Evolutionary conservation across 2,113 vertebrate species (phyloP).

Genomic region (Lophotis ruficrista): DNA sequence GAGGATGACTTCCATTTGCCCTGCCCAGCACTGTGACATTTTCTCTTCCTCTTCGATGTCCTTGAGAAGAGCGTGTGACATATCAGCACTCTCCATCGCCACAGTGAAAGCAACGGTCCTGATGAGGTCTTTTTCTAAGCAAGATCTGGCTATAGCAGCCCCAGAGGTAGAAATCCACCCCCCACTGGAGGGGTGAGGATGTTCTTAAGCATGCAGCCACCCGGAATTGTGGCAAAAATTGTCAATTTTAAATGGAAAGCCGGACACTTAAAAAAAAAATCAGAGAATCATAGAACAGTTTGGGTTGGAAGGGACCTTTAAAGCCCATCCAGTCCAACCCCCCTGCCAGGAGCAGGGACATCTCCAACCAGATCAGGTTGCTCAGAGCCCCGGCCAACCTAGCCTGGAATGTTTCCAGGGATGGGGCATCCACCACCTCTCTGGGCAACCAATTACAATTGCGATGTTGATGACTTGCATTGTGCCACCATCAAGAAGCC

Average conservation of each 20-base stretch:
- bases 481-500: background rate
- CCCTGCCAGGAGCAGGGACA: background rate
- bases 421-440: background rate
- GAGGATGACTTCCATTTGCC: background rate
- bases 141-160: background rate
- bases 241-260: background rate
- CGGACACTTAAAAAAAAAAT: background rate
- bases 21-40: background rate
- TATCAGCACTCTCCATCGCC: background rate
- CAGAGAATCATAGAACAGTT: background rate
- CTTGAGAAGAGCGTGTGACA: background rate
- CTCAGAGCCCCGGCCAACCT: background rate
- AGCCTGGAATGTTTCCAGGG: background rate
- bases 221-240: background rate
- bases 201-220: background rate
- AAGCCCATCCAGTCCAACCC: background rate
- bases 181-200: background rate
- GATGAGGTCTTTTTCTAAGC: background rate
- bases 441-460: background rate
- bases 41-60: background rate
- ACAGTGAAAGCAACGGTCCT: background rate
- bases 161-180: background rate
- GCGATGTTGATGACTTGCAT: background rate
- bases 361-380: background rate
- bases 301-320: background rate